These are phyloP conservation scores for Platycercus adscitus DNA, from an alignment of 2,113 vertebrate genomes.

Conservation along the genomic window DNA sequence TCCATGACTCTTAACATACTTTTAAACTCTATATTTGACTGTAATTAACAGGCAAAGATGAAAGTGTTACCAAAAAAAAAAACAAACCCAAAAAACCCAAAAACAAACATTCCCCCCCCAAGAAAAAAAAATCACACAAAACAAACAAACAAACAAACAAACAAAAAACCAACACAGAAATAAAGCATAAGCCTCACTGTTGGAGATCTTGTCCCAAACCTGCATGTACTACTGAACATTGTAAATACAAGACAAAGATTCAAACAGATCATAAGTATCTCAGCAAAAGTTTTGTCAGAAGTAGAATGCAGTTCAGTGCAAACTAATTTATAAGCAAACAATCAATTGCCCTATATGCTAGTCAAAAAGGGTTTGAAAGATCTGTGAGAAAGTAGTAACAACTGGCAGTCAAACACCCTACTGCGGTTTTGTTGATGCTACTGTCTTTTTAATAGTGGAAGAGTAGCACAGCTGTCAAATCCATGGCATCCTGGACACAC, in stretches of 20 bases:
- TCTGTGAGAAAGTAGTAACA: background rate
- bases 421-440: background rate
- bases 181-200: background rate
- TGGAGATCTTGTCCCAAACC: background rate
- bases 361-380: background rate
- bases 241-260: background rate
- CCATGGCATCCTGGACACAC: background rate
- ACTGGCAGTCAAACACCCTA: background rate
- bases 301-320: fast-evolving
- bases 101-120: too few relatives aligned
- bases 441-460: background rate
- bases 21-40: background rate
- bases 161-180: background rate
- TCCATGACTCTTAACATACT: background rate
- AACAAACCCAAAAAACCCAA: too few relatives aligned
- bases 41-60: background rate
- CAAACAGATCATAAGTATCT: background rate
- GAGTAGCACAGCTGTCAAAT: background rate
- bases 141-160: too few relatives aligned
- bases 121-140: too few relatives aligned
- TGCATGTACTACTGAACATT: background rate
- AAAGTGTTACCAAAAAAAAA: background rate
- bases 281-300: background rate
- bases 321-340: background rate
- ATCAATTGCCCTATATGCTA: background rate